Base-by-base conservation (phyloP, 2,888 invertebrate genomes). In the Archaeoteleia sp. region DNA sequence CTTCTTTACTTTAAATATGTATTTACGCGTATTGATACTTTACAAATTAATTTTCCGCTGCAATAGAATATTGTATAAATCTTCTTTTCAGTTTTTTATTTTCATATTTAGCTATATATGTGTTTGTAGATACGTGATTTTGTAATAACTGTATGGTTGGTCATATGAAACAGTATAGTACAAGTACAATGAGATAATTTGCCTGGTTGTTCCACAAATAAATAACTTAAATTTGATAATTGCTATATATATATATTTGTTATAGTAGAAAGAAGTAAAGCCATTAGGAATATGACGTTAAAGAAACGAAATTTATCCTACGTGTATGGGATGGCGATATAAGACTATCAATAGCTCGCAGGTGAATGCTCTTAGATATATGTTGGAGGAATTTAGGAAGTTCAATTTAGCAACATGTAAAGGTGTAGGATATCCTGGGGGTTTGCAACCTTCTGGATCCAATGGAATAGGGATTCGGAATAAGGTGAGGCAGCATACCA, bases 251-350 rank as follows among this genome's bases (percentile, higher is more conserved):
- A 49, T 27, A 34, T 49, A 37, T 37, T 49, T 49, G 37, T 49
- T 49, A 49, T 37, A 29, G 37, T 12, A 25, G 37, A 37, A 37
- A 27, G 49, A 49, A n/a, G 37, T 49, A 29, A 49, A 37, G 37
- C 20, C 20, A 23, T 20, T 51, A 4, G n/a, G 20, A 12, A 12
- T 29, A 39, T 51, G 39, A 30, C 17, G 34, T 46, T 46, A 46
- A 46, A 46, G 46, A 34, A 46, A 34, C 13, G 12, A 34, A 40
- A 27, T 15, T 15, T 30, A 15, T n/a, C 13, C 12, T 13, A 30
- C 39, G 40, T 40, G 51, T 51, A 51, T 37, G 30, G 30, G 40
- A 30, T 14, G 30, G 5, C 30, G 42, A 34, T 34, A 25, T 40
- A 17, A 34, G 34, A 34, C 4, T 34, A 34, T 34, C 34, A 34